Conservation (phyloP, 2,888 invertebrate species). For the Deilephila porcellus region DNA sequence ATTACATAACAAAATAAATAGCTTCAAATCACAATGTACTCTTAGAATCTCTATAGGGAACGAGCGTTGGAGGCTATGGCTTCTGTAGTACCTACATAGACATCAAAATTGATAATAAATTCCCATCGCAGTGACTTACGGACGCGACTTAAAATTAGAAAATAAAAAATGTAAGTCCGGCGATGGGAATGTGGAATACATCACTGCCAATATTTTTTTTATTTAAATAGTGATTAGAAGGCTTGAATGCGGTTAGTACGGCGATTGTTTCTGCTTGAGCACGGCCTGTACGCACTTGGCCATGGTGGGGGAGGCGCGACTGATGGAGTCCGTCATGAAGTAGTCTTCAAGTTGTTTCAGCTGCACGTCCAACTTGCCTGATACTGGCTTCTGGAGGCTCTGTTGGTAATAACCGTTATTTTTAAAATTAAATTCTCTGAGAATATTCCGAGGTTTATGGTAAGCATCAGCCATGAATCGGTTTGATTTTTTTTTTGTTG, state of each 20-base stretch:
- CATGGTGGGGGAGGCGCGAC: constrained; percentile 99
- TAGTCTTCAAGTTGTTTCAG: constrained; percentile 92
- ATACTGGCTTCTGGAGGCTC: constrained; percentile 79
- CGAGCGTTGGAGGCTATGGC: constrained; percentile 6
- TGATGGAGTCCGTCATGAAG: constrained; percentile 98
- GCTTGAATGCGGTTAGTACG: constrained; percentile 57
- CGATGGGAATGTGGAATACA: constrained; percentile 3
- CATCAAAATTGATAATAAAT: not conserved
- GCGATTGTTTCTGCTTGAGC: constrained; percentile 87
- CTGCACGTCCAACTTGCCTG: constrained; percentile 87
- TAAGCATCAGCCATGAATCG: too few species aligned
- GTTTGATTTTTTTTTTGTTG: too few species aligned
- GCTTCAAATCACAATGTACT: constrained; percentile 67
- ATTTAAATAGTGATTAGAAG: not conserved
- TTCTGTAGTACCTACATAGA: constrained; percentile 36
- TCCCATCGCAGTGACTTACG: constrained; percentile 3
- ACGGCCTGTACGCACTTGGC: constrained; percentile 98
- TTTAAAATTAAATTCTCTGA: too few species aligned
- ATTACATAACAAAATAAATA: constrained; percentile 77
- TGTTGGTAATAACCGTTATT: constrained; percentile 42
- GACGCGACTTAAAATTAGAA: constrained; percentile 1
- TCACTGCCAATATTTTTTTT: not conserved
- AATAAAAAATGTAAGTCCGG: constrained; percentile 1
- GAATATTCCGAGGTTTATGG: too few species aligned
- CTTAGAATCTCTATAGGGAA: constrained; percentile 44